phyloP scores from a whole-genome alignment of 2,113 vertebrate species.

The Aepyceros melampus region DNA sequence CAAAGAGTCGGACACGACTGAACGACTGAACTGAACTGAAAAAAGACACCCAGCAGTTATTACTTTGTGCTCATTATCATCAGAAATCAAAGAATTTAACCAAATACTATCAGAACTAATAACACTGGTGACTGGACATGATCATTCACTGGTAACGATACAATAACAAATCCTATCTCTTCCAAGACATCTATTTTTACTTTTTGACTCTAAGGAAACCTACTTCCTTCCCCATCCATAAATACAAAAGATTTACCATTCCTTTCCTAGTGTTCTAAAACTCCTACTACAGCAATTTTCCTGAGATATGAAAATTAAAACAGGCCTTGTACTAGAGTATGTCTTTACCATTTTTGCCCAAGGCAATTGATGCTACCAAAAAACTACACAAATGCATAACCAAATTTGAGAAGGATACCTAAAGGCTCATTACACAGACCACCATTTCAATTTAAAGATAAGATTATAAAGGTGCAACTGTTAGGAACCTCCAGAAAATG shows the following conservation, averaged over 20 bases:
- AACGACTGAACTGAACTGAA: too few relatives aligned
- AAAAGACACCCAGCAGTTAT: neutral
- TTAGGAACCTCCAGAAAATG: neutral
- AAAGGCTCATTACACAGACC: neutral
- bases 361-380: neutral
- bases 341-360: neutral
- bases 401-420: neutral
- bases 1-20: too few relatives aligned
- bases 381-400: neutral
- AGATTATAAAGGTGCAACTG: neutral
- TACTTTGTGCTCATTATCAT: neutral
- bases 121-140: neutral
- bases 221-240: neutral
- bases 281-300: neutral
- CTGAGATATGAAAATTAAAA: slow-evolving; percentile 21
- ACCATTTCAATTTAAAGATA: neutral
- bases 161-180: neutral
- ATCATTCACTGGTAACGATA: neutral
- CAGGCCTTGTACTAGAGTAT: neutral
- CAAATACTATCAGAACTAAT: neutral
- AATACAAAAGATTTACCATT: neutral
- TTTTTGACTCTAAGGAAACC: neutral
- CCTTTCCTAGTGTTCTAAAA: neutral
- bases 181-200: neutral
- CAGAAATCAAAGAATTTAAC: neutral